These are phyloP conservation scores for Stichodactyla helianthus DNA, from an alignment of 64 coral and sea anemone species.

Conservation along the genomic window DNA sequence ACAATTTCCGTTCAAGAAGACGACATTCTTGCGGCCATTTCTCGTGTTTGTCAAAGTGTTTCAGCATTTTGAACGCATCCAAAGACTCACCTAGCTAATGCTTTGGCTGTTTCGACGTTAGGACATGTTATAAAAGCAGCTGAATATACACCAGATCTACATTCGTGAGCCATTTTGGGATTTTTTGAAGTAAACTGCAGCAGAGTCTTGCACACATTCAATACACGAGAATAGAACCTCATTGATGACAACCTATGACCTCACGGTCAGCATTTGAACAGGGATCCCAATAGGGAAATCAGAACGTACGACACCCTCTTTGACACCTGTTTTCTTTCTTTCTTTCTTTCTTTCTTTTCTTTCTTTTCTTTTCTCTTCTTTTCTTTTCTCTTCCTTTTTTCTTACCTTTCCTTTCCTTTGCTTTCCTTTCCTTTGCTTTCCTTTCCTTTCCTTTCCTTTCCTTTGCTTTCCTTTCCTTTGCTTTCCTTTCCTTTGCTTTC, in stretches of 20 bases:
- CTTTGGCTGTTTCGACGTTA: constrained; percentile 17
- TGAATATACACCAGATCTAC: neutral
- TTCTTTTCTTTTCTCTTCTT: no score
- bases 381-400: no score
- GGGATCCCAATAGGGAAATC: neutral
- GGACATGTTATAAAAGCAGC: constrained; percentile 22
- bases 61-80: neutral
- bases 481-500: no score
- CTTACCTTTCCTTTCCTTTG: no score
- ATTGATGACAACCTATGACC: constrained; percentile 6
- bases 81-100: constrained; percentile 7
- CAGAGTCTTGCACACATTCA: neutral
- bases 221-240: neutral
- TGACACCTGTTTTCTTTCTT: neutral
- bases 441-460: no score
- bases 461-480: neutral
- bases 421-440: no score
- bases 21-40: neutral
- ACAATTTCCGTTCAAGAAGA: neutral
- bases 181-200: neutral
- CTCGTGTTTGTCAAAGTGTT: neutral
- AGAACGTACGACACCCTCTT: no score
- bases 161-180: neutral
- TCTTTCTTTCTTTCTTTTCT: no score
- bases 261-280: neutral